phyloP scores from a whole-genome alignment of 2,888 invertebrate genomes.

The Diaperis boleti region DNA sequence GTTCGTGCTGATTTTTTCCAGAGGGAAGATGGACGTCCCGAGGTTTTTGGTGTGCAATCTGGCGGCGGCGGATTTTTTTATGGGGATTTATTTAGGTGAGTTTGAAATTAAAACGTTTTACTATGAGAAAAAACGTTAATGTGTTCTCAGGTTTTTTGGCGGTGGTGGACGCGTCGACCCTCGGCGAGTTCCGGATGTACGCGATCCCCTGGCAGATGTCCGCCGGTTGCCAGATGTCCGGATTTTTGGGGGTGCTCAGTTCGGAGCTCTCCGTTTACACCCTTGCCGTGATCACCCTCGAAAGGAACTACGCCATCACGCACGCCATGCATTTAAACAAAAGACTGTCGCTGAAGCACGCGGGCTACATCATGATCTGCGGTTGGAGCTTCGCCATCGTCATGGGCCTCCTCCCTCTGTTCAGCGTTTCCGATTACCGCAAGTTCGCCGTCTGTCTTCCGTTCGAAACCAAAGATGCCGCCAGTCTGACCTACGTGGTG shows the following conservation, averaged over 20 bases:
- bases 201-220: conserved; percentile 99
- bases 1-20: conserved; percentile 90
- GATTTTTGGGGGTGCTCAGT: conserved; percentile 93
- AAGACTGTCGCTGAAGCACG: conserved; percentile 89
- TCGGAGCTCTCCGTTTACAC: conserved; percentile 97
- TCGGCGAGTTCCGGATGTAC: conserved; percentile 96
- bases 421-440: conserved; percentile 94
- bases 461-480: conserved; percentile 84
- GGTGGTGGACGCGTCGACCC: conserved; percentile 94
- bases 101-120: too few species aligned
- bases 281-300: conserved; percentile 94
- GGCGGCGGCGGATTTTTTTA: conserved; percentile 96
- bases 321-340: conserved; percentile 98
- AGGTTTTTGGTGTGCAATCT: conserved; percentile 96
- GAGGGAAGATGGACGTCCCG: conserved; percentile 96
- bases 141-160: conserved; percentile 83
- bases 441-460: conserved; percentile 98
- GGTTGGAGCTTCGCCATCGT: conserved; percentile 93
- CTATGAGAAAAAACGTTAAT: neutral
- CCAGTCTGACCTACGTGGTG: conserved; percentile 89
- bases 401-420: conserved; percentile 89
- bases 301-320: conserved; percentile 96
- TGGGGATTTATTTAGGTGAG: conserved; percentile 96
- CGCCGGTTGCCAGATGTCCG: conserved; percentile 91
- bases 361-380: conserved; percentile 89